phyloP scores from a whole-genome alignment of 2,888 invertebrate species.

The Pterostichus madidus region DNA sequence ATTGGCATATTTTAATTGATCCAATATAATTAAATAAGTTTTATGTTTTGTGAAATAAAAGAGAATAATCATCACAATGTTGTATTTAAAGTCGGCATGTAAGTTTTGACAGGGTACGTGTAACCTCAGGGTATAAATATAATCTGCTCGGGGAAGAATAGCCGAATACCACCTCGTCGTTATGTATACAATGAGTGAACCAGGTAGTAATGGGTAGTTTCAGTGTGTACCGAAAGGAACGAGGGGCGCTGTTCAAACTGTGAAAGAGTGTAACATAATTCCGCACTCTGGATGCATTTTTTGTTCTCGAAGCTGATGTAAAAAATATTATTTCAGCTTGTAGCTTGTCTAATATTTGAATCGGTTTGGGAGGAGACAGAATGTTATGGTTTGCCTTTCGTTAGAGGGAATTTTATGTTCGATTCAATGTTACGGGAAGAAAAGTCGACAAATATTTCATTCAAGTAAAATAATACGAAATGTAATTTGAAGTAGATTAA shows the following conservation, averaged over 20 bases:
- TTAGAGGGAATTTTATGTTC: constrained; percentile 39
- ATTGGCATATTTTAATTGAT: too few relatives aligned
- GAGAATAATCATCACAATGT: too few relatives aligned
- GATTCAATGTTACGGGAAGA: constrained; percentile 7
- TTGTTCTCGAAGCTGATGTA: constrained; percentile 45
- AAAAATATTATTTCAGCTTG: constrained; percentile 62
- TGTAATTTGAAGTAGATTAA: not conserved
- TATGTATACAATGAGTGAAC: constrained; percentile 32
- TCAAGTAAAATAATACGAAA: too few relatives aligned
- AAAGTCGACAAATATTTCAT: too few relatives aligned
- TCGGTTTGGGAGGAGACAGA: constrained; percentile 28
- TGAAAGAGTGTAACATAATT: constrained; percentile 57
- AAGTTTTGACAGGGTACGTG: constrained; percentile 3
- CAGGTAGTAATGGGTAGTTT: constrained; percentile 25
- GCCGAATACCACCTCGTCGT: constrained; percentile 24
- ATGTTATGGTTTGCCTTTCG: too few relatives aligned
- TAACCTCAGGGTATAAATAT: constrained; percentile 46
- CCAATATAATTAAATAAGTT: too few relatives aligned
- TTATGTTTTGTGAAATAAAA: too few relatives aligned
- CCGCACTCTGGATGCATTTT: constrained; percentile 39
- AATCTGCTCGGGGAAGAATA: constrained; percentile 40
- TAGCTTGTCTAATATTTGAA: constrained; percentile 49
- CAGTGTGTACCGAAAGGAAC: not conserved
- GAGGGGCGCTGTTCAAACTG: constrained; percentile 36
- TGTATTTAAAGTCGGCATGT: not conserved